Conservation (phyloP, 2,797 vertebrate species). For the Onychomys arenicola region DNA sequence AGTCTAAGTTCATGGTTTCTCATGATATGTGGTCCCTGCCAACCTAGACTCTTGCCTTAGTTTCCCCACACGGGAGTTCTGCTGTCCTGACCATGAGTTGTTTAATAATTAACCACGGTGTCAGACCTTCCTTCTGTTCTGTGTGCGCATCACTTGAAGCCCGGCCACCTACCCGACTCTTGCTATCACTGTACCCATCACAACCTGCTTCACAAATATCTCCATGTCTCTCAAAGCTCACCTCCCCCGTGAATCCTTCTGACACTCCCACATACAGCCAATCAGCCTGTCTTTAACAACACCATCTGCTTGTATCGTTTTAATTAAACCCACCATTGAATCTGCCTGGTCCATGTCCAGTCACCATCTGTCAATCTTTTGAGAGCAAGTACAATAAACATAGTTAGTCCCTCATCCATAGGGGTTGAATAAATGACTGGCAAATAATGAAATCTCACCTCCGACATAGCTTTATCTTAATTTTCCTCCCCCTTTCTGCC, state of each 20-base stretch:
- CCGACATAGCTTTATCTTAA: not conserved
- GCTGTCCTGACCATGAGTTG: not conserved
- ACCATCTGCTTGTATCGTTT: not conserved
- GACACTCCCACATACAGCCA: not conserved
- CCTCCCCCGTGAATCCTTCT: not conserved
- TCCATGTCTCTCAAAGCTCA: not conserved
- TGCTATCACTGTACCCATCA: not conserved
- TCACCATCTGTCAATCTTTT: not conserved
- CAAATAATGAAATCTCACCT: not conserved
- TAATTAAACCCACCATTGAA: conserved; percentile 1
- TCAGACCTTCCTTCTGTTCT: not conserved
- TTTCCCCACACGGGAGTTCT: not conserved
- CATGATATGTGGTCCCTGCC: not conserved
- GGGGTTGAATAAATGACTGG: not conserved
- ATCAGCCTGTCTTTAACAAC: not conserved
- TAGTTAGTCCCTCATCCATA: not conserved
- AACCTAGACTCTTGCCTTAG: not conserved
- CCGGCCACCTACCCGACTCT: not conserved
- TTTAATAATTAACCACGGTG: not conserved
- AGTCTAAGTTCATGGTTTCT: not conserved
- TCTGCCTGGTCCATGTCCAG: not conserved
- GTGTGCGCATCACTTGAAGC: not conserved
- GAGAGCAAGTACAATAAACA: not conserved
- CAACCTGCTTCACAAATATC: not conserved
- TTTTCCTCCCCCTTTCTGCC: not conserved